phyloP scores from a whole-genome alignment of 2,113 vertebrate species.

The Hippocampus abdominalis region DNA sequence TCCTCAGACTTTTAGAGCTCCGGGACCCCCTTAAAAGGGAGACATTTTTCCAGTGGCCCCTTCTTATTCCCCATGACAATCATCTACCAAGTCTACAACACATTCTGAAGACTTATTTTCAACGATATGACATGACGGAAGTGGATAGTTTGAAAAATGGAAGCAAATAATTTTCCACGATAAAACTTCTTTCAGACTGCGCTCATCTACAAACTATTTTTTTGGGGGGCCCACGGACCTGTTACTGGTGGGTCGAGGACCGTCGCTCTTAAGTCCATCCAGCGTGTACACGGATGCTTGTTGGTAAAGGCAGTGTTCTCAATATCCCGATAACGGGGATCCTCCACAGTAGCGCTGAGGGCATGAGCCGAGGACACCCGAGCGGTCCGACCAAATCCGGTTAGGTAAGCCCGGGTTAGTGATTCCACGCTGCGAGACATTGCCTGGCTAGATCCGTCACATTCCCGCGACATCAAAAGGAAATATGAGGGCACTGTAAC shows the following conservation, averaged over 20 bases:
- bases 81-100: slow-evolving; percentile 23
- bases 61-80: not conserved
- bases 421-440: slow-evolving; percentile 74
- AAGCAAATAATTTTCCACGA: not conserved
- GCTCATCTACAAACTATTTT: not conserved
- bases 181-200: not conserved
- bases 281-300: slow-evolving; percentile 55
- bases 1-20: not conserved
- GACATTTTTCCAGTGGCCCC: not conserved
- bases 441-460: slow-evolving; percentile 73
- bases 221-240: not conserved
- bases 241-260: not conserved
- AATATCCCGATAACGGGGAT: slow-evolving; percentile 67
- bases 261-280: slow-evolving; percentile 26
- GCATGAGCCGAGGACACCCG: slow-evolving; percentile 61
- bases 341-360: slow-evolving; percentile 60
- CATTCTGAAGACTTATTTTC: not conserved
- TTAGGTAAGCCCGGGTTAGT: slow-evolving; percentile 77
- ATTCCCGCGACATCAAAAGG: slow-evolving; percentile 74
- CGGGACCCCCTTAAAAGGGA: not conserved
- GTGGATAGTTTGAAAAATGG: not conserved
- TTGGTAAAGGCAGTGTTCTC: slow-evolving; percentile 68
- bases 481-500: slow-evolving; percentile 36
- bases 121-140: too few species aligned
- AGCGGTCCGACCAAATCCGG: slow-evolving; percentile 70